Conservation (phyloP, 2,888 invertebrate species). For the Oscheius sp. region DNA sequence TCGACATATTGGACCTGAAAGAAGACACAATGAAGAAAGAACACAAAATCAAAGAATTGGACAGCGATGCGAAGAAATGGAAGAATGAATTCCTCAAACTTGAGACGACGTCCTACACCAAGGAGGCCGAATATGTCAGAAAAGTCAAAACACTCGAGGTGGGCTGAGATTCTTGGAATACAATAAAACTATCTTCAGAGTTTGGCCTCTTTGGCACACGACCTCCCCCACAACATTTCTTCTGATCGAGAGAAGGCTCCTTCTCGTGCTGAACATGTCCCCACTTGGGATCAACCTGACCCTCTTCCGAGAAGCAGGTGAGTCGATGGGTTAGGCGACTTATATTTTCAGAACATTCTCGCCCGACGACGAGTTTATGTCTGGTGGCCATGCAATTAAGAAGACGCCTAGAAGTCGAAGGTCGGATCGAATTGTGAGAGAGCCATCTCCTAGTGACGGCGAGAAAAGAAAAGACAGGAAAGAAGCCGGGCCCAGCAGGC, state of each 20-base stretch:
- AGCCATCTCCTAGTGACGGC: conserved; percentile 47
- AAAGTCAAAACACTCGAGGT: conserved; percentile 39
- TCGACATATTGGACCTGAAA: conserved; percentile 39
- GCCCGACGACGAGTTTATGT: conserved; percentile 33
- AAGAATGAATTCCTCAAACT: conserved; percentile 47
- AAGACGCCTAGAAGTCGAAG: conserved; percentile 42
- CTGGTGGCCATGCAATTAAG: not conserved
- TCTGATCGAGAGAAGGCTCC: conserved; percentile 29
- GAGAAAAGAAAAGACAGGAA: conserved; percentile 46
- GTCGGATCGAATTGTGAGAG: conserved; percentile 38
- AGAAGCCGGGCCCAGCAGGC: conserved; percentile 32
- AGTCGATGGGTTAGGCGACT: not conserved
- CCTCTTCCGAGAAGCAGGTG: conserved; percentile 11
- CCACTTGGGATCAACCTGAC: conserved; percentile 48
- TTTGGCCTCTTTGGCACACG: not conserved
- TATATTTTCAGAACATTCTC: conserved; percentile 35
- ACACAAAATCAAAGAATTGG: conserved; percentile 47
- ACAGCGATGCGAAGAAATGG: conserved; percentile 43
- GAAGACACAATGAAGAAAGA: conserved; percentile 42
- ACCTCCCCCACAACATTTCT: not conserved
- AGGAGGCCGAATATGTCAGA: conserved; percentile 42
- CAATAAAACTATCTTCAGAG: not conserved
- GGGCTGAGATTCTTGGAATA: no score
- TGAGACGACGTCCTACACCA: conserved; percentile 54
- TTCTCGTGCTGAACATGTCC: conserved; percentile 22